Evolutionary conservation across 2,888 invertebrate genomes (phyloP).

Genomic region (Leptinotarsa tumamoca): DNA sequence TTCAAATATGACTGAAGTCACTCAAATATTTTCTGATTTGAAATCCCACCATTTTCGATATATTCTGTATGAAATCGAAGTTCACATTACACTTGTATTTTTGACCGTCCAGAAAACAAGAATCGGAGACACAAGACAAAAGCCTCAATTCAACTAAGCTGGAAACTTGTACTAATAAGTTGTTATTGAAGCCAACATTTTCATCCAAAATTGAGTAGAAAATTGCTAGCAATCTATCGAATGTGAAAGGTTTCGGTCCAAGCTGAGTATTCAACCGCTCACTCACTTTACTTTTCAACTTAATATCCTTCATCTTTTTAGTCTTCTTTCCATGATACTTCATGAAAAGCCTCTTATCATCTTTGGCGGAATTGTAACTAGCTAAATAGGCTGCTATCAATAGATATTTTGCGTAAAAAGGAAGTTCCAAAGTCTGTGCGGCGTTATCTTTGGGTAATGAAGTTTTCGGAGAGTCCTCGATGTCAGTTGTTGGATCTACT

Average conservation of each 20-base stretch:
- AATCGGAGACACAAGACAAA: conserved; percentile 77
- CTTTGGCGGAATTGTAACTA: conserved; percentile 90
- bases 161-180: conserved; percentile 87
- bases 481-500: conserved; percentile 60
- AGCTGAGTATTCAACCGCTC: conserved; percentile 76
- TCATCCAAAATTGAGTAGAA: conserved; percentile 81
- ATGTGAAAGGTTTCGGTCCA: conserved; percentile 78
- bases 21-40: conserved; percentile 82
- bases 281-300: conserved; percentile 71
- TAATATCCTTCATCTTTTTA: conserved; percentile 74
- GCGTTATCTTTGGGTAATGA: conserved; percentile 61
- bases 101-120: conserved; percentile 81
- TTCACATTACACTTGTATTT: conserved; percentile 90
- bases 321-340: conserved; percentile 81
- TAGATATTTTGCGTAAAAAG: conserved; percentile 90
- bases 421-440: conserved; percentile 81
- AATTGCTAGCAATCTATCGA: conserved; percentile 58
- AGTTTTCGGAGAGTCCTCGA: conserved; percentile 23
- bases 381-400: conserved; percentile 92
- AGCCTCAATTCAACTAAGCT: conserved; percentile 87
- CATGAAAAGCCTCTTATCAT: conserved; percentile 88
- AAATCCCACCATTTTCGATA: conserved; percentile 83
- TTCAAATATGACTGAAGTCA: conserved; percentile 71
- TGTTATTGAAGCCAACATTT: conserved; percentile 86
- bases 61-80: conserved; percentile 81